Evolutionary conservation across 2,797 vertebrate species (phyloP).

Genomic region (Enteromius thamalakanensis): DNA sequence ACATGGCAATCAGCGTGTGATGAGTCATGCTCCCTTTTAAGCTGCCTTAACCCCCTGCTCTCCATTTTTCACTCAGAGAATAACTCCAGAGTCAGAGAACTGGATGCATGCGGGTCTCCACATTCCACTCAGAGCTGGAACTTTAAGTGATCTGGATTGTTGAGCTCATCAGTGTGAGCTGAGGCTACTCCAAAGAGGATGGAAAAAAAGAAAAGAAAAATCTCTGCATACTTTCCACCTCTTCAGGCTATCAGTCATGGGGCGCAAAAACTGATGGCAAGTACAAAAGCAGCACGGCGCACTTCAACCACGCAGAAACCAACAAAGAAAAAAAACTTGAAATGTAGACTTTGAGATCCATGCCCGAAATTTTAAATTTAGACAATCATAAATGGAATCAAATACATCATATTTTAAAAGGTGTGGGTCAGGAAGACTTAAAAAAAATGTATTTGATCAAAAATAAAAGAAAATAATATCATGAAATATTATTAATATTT

Average conservation of each 20-base stretch:
- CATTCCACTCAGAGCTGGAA: conserved; percentile 49
- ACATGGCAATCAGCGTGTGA: conserved; percentile 59
- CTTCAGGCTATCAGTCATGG: conserved; percentile 50
- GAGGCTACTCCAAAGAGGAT: conserved; percentile 4
- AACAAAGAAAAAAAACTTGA: neutral
- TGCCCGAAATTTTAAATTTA: neutral
- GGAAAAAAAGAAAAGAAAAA: neutral
- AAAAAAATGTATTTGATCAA: neutral
- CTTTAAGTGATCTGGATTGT: conserved; percentile 24
- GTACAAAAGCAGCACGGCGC: neutral
- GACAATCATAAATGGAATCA: neutral
- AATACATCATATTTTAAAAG: neutral
- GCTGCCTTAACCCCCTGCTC: conserved; percentile 41
- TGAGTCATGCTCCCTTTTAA: conserved; percentile 60
- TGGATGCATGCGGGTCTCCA: conserved; percentile 41
- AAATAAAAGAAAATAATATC: neutral
- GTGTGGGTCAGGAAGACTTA: no score
- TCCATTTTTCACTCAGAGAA: conserved; percentile 40
- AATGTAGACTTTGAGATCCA: neutral
- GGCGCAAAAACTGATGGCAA: neutral
- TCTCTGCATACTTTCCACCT: conserved; percentile 54
- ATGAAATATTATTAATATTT: neutral
- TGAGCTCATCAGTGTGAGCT: conserved; percentile 13
- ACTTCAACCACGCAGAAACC: conserved; percentile 9
- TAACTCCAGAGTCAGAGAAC: conserved; percentile 31